These are phyloP conservation scores for Ceratina australensis DNA, from an alignment of 1,140 invertebrate genomes.

Conservation along the genomic window DNA sequence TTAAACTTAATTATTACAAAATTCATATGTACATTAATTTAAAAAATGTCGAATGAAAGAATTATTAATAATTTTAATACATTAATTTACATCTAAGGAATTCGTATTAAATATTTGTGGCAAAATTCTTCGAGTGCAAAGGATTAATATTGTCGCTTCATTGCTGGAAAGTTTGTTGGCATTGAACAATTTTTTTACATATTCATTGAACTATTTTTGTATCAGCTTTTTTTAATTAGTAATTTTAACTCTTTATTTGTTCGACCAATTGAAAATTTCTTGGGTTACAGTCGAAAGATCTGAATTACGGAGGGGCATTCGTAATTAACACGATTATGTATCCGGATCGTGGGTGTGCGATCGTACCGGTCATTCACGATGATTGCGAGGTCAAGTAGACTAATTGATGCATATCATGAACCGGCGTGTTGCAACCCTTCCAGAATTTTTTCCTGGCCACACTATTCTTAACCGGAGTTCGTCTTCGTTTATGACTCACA, in stretches of 20 bases:
- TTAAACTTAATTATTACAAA: too few relatives aligned
- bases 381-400: constrained; percentile 73
- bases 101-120: too few relatives aligned
- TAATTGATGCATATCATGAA: constrained; percentile 70
- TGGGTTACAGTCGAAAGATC: not conserved
- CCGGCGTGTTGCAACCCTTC: constrained; percentile 5
- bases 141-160: too few relatives aligned
- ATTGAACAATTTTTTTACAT: too few relatives aligned
- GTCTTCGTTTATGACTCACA: not conserved
- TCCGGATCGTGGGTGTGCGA: constrained; percentile 70
- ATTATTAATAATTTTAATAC: too few relatives aligned
- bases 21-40: too few relatives aligned
- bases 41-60: too few relatives aligned
- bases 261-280: not conserved
- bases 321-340: constrained; percentile 66
- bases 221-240: not conserved
- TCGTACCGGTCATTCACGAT: constrained; percentile 65
- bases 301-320: constrained; percentile 31
- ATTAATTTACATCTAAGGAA: too few relatives aligned
- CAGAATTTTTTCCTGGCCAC: not conserved
- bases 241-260: not conserved
- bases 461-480: not conserved
- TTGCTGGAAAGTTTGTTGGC: too few relatives aligned
- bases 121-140: too few relatives aligned
- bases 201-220: too few relatives aligned